Evolutionary conservation across 64 coral and sea anemone species (phyloP).

Genomic region (Acropora tenuis): DNA sequence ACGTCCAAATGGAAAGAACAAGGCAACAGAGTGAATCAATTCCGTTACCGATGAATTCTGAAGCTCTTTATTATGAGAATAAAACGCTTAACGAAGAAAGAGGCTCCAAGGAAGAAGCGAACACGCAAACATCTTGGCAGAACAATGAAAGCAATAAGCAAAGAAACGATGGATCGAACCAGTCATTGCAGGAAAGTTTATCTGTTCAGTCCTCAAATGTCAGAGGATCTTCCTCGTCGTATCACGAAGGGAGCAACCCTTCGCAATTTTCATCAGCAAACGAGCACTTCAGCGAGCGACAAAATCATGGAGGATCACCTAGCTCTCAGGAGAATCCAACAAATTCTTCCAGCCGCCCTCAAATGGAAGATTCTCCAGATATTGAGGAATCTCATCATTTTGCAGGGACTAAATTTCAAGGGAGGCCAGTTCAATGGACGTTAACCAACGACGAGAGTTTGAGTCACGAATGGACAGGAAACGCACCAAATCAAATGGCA

Average conservation of each 20-base stretch:
- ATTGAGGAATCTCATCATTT: not conserved
- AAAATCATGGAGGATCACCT: not conserved
- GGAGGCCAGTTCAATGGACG: not conserved
- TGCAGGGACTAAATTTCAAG: not conserved
- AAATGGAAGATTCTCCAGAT: not conserved
- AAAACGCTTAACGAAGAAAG: not conserved
- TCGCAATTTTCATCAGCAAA: not conserved
- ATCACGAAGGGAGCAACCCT: not conserved
- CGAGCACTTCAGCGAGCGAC: not conserved
- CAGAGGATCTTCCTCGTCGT: not conserved
- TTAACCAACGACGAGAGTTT: not conserved
- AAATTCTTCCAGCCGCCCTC: not conserved
- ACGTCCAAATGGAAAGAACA: not conserved
- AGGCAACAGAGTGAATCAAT: not conserved
- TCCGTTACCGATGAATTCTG: not conserved
- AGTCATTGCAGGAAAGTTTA: not conserved
- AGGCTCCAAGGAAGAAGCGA: not conserved
- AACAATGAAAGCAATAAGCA: not conserved
- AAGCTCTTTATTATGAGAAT: not conserved
- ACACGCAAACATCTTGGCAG: not conserved
- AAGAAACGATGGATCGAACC: not conserved
- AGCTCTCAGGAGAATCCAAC: not conserved
- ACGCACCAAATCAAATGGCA: not conserved
- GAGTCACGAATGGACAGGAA: not conserved
- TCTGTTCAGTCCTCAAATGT: not conserved